phyloP scores from a whole-genome alignment of 2,888 invertebrate genomes.

The Coelopa pilipes region DNA sequence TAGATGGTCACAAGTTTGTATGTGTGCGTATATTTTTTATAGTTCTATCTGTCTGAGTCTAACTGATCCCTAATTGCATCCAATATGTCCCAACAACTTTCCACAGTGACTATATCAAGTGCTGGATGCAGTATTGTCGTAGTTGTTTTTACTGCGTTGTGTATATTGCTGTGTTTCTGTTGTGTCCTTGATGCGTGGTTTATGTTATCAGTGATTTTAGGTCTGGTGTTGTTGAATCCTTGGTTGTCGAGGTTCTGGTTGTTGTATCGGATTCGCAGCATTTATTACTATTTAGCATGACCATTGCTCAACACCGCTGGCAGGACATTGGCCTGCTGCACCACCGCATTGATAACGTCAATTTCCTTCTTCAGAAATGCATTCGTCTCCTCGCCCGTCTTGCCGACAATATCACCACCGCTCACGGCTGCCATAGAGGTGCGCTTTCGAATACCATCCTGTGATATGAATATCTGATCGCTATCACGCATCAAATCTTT shows the following conservation, averaged over 20 bases:
- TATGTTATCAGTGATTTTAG: constrained; percentile 18
- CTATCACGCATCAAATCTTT: constrained; percentile 66
- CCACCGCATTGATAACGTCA: constrained; percentile 66
- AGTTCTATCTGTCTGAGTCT: too few species aligned
- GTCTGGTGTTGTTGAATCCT: constrained; percentile 30
- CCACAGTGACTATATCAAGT: too few species aligned
- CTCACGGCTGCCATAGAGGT: constrained; percentile 46
- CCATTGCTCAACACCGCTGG: constrained; percentile 67
- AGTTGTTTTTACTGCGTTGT: neutral
- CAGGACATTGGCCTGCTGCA: constrained; percentile 65
- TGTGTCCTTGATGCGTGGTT: neutral
- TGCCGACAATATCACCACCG: constrained; percentile 36
- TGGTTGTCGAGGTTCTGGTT: constrained; percentile 7
- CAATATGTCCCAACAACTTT: too few species aligned
- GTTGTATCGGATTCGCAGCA: constrained; percentile 19
- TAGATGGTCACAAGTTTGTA: too few species aligned
- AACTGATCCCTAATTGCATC: too few species aligned
- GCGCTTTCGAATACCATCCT: constrained; percentile 62
- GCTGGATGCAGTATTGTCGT: too few species aligned
- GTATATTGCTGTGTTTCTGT: neutral
- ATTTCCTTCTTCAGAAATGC: constrained; percentile 65
- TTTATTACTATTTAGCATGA: constrained; percentile 64
- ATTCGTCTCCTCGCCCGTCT: constrained; percentile 40
- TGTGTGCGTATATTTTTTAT: constrained; percentile 8
- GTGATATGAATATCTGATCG: constrained; percentile 47